phyloP scores from a whole-genome alignment of 2,888 invertebrate genomes.

The Helobdella robusta region DNA sequence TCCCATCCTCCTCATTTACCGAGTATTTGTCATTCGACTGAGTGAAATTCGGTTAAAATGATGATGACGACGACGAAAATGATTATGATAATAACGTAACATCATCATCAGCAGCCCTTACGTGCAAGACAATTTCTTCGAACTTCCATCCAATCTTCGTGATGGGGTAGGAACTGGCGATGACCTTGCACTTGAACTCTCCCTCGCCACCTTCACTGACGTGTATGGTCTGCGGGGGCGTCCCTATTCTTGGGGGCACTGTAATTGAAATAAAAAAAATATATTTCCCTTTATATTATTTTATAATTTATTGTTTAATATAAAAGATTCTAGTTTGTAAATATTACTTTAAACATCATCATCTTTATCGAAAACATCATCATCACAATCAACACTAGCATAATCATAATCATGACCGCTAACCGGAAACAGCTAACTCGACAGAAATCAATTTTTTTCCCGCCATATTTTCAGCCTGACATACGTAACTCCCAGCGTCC shows the following conservation, averaged over 20 bases:
- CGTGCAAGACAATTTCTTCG: constrained; percentile 55
- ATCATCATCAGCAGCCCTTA: constrained; percentile 28
- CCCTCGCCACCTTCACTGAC: constrained; percentile 62
- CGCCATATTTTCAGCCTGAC: constrained; percentile 60
- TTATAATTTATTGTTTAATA: no score
- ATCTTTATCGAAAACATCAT: no score
- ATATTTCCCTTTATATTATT: background rate
- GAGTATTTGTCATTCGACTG: no score
- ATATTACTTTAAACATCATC: no score
- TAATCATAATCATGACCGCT: no score
- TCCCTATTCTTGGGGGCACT: constrained; percentile 58
- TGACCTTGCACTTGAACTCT: constrained; percentile 56
- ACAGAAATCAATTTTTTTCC: constrained; percentile 56
- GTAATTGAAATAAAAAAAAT: constrained; percentile 39
- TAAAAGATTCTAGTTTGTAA: no score
- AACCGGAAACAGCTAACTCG: constrained; percentile 57
- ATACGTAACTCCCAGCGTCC: constrained; percentile 31
- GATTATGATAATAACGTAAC: no score
- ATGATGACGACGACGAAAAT: no score
- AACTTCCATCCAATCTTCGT: constrained; percentile 63
- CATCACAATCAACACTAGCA: no score
- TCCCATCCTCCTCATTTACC: constrained; percentile 51
- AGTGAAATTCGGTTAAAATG: no score
- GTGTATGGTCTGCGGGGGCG: constrained; percentile 55
- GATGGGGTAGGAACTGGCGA: constrained; percentile 52